Conservation (phyloP, 2,797 vertebrate genomes). For the Holocentrus rufus region DNA sequence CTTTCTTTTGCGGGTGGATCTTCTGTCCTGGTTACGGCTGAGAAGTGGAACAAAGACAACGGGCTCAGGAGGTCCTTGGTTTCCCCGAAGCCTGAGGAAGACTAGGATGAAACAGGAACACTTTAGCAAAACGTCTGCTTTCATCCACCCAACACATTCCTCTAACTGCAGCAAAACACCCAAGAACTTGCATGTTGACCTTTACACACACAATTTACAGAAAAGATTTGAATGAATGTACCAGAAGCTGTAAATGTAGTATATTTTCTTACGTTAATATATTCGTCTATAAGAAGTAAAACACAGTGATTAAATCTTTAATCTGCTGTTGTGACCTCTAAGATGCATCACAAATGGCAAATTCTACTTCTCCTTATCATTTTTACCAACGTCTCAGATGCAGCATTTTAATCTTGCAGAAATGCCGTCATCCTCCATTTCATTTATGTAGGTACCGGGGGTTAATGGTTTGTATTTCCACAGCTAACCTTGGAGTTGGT, state of each 20-base stretch:
- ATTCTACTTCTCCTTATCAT: neutral
- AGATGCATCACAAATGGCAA: neutral
- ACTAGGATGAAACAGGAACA: constrained; percentile 64
- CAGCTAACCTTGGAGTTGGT: constrained; percentile 85
- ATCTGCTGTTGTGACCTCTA: no score
- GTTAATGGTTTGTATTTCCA: neutral
- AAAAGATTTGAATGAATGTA: no score
- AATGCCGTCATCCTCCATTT: neutral
- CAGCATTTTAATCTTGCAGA: no score
- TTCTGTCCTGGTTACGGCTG: constrained; percentile 84
- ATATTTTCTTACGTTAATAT: no score
- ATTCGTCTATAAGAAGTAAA: no score
- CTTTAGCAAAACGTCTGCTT: neutral
- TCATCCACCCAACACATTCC: no score
- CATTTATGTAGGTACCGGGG: neutral
- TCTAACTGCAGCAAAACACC: constrained; percentile 12
- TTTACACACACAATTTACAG: no score
- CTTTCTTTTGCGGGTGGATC: constrained; percentile 82
- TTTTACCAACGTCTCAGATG: neutral
- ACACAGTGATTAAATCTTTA: no score
- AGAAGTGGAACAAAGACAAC: constrained; percentile 89
- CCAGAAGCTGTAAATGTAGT: no score
- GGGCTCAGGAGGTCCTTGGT: constrained; percentile 89
- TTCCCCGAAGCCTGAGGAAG: constrained; percentile 78
- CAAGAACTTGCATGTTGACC: constrained; percentile 9